These are phyloP conservation scores for Actenoides hombroni DNA, from an alignment of 2,113 vertebrate species.

Conservation along the genomic window DNA sequence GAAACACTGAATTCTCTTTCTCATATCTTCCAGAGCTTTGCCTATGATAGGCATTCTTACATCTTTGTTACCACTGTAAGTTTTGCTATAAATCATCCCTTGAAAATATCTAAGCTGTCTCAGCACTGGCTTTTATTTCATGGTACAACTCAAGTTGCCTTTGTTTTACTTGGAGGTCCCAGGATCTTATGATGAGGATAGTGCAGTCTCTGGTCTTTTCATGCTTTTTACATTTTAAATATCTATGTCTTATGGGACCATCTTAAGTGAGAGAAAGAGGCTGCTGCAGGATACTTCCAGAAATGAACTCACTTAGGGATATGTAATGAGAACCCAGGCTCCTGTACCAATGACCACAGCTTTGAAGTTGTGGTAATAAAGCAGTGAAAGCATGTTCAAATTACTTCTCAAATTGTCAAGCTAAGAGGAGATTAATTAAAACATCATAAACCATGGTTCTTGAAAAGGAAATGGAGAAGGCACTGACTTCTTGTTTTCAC, in stretches of 20 bases:
- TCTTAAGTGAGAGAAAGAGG: background rate
- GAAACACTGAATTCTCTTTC: background rate
- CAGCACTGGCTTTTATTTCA: background rate
- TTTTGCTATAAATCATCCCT: background rate
- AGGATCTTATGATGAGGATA: background rate
- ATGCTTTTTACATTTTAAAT: background rate
- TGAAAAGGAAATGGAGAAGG: conserved; percentile 2
- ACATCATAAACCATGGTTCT: background rate
- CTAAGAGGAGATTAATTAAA: conserved; percentile 4
- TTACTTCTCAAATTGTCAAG: background rate
- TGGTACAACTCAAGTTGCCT: background rate
- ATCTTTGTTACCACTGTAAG: background rate
- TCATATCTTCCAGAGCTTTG: background rate
- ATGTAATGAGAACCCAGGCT: background rate
- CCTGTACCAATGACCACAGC: background rate
- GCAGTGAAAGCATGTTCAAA: background rate
- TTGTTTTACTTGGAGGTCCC: background rate
- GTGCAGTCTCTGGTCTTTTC: background rate
- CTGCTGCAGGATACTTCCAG: background rate
- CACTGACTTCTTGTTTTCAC: background rate
- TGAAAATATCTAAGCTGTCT: background rate
- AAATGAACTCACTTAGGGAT: background rate
- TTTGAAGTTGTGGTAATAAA: background rate
- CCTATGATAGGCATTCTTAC: background rate
- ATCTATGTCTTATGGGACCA: background rate